A percentile compares a stretch with the other conserved stretches of the same genome.
Evolutionary conservation across 2,797 vertebrate genomes (phyloP).

Genomic region (Eulemur coronatus): DNA sequence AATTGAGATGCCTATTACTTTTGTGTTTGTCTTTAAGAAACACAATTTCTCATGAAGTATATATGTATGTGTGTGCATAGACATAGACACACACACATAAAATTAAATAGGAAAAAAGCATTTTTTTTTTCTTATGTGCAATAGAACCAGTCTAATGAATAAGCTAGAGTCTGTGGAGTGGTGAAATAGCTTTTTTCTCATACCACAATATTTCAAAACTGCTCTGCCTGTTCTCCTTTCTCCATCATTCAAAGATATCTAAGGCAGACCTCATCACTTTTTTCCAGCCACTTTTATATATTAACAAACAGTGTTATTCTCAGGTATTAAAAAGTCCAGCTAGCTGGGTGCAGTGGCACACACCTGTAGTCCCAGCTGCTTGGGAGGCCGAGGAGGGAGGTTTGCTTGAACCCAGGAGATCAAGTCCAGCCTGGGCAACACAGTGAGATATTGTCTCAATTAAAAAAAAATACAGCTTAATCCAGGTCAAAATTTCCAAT

Average conservation of each 20-base stretch:
- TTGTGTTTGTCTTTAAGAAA: conserved; percentile 9
- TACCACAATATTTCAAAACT: background rate
- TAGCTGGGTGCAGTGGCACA: background rate
- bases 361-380: no score
- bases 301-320: background rate
- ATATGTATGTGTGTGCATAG: fast-evolving
- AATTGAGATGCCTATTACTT: background rate
- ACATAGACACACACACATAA: background rate
- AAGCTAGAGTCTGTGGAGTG: background rate
- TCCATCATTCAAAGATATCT: background rate
- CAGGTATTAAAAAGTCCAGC: background rate
- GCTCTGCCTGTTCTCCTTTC: background rate
- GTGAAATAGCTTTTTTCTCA: background rate
- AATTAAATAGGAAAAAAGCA: background rate
- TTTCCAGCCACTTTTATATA: background rate
- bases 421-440: no score
- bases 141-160: background rate
- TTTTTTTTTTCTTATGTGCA: background rate
- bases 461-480: background rate
- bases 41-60: background rate
- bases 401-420: no score
- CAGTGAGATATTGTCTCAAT: no score
- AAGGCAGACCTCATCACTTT: background rate
- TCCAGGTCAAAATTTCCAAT: background rate
- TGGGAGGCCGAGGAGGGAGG: no score